Base-by-base conservation (phyloP, 2,888 invertebrate genomes). In the Sussaba pulchella region DNA sequence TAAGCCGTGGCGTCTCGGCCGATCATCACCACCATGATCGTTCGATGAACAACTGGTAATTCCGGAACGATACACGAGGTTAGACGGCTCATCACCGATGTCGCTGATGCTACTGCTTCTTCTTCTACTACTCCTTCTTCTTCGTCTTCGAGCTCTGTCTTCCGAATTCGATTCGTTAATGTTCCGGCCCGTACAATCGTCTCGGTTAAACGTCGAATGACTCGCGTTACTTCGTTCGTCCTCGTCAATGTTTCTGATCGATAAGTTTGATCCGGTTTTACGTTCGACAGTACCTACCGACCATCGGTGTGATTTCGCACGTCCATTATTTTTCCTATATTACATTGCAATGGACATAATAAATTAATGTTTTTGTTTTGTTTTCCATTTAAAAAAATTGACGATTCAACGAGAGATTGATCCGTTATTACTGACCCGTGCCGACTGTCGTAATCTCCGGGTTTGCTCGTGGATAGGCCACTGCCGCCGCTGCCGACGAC, bases 41-140 rank as follows among this genome's bases (percentile, higher is more conserved):
- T 31, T 6, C 31, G 31, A 31, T 6, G 31, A 31, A n/a, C n/a
- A n/a, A 31, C 31, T 31, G 31, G 31, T 31, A 2, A 31, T 31
- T 31, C 31, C 31, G 2, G 4, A 6, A 31, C 31, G 31, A 2
- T 71, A 63, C 81, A 78, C 14, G 52, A n/a, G 17, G 12, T 57
- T 36, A 67, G 39, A 21, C 54, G 43, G 2, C 31, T 5, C 19
- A 54, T 21, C 17, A 70, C 39, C 6, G 17, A 12, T 1, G n/a
- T n/a, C n/a, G 31, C 31, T 31, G 31, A 2, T 31, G 31, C 31
- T 6, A 31, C 31, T 6, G 31, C 54, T 63, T 90, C 88, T 6
- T 90, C 90, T 64, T 91, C 92, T 31, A 89, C n/a, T 87, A 75
- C 89, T 91, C 41, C 87, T 88, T 66, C 85, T 85, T 54, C 85